Conservation (phyloP, 1,140 invertebrate species). For the Goniozus legneri region DNA sequence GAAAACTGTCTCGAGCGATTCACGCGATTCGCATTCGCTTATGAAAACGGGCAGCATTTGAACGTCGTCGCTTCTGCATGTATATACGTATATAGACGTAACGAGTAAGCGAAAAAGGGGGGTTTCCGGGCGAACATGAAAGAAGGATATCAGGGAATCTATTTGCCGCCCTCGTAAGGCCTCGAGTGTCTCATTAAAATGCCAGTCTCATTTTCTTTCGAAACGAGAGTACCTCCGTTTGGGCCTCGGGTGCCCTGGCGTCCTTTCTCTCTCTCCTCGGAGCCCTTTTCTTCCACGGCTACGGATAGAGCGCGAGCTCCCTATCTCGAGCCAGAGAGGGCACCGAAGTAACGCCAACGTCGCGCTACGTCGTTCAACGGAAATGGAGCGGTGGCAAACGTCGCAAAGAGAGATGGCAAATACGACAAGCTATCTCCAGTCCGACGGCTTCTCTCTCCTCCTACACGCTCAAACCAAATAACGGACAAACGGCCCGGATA, state of each 20-base stretch:
- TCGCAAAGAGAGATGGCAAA: constrained; percentile 41
- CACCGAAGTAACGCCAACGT: constrained; percentile 1
- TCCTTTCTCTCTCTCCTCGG: too few species aligned
- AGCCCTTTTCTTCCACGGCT: too few species aligned
- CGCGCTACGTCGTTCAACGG: constrained; percentile 14
- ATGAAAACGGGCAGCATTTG: constrained; percentile 21
- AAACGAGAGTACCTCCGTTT: constrained; percentile 13
- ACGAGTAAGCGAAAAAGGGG: too few species aligned
- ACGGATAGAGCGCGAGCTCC: too few species aligned
- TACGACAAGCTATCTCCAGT: constrained; percentile 31
- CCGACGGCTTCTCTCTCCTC: too few species aligned
- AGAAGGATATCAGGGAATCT: constrained; percentile 42
- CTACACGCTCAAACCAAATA: constrained; percentile 33
- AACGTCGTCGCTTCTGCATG: background rate
- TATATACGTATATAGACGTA: too few species aligned
- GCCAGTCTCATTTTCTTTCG: constrained; percentile 38
- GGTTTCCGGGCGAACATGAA: constrained; percentile 19
- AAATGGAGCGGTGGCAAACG: constrained; percentile 26
- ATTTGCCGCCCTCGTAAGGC: constrained; percentile 28
- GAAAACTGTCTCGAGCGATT: constrained; percentile 16
- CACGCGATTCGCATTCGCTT: constrained; percentile 13
- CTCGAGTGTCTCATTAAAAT: constrained; percentile 40
- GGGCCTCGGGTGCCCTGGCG: too few species aligned
- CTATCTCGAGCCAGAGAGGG: too few species aligned
- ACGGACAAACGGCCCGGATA: constrained; percentile 26